These are phyloP conservation scores for Ammodytes marinus DNA, from an alignment of 2,113 vertebrate genomes.

Conservation along the genomic window DNA sequence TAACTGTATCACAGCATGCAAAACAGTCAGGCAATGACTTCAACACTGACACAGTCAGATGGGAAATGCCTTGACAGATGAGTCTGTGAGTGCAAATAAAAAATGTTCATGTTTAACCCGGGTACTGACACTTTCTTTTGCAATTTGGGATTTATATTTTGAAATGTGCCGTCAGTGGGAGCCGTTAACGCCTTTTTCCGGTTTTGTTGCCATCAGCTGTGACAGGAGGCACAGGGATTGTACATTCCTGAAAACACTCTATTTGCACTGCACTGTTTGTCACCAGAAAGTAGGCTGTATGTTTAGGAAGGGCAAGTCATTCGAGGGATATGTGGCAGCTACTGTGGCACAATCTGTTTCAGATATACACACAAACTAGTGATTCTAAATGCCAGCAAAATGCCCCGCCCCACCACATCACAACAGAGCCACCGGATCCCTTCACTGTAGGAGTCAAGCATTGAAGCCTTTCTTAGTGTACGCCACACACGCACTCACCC, in stretches of 20 bases:
- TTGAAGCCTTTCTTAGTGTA: too few relatives aligned
- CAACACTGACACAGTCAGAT: not conserved
- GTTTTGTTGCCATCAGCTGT: conserved; percentile 7
- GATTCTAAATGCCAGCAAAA: too few relatives aligned
- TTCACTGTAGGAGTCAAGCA: too few relatives aligned
- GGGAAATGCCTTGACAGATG: not conserved
- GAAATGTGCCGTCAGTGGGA: not conserved
- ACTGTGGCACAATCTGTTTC: not conserved
- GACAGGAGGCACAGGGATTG: conserved; percentile 7
- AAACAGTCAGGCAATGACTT: not conserved
- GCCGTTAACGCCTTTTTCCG: not conserved
- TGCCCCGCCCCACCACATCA: too few relatives aligned
- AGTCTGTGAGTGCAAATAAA: not conserved
- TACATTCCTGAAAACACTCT: not conserved
- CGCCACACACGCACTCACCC: too few relatives aligned
- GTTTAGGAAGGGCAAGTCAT: not conserved
- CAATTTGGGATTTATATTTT: conserved; percentile 17
- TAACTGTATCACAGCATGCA: not conserved
- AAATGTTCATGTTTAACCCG: not conserved
- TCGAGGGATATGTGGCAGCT: not conserved
- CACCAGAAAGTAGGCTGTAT: conserved; percentile 3
- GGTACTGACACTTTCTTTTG: not conserved
- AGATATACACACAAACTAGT: not conserved
- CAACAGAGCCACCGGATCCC: too few relatives aligned
- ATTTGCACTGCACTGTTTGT: conserved; percentile 3